Evolutionary conservation across 2,113 vertebrate species (phyloP).

Genomic region (Ia io): DNA sequence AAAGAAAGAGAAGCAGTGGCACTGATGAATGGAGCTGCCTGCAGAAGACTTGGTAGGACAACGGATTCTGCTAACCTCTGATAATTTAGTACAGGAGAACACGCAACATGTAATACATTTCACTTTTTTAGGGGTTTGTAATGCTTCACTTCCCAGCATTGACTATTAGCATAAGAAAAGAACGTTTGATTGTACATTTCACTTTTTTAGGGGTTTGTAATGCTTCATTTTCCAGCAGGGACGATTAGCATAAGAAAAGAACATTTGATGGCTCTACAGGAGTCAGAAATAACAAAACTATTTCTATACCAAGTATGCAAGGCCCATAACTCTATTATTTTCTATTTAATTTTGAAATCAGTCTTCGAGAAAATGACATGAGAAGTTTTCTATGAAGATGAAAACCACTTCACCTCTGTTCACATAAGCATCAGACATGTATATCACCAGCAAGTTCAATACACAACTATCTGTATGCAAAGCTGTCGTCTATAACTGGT

Average conservation of each 20-base stretch:
- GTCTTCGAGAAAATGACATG: neutral
- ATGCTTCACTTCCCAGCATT: conserved; percentile 52
- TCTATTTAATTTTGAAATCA: conserved; percentile 29
- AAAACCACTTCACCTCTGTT: neutral
- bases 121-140: conserved; percentile 28
- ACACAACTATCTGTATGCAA: neutral
- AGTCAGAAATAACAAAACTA: conserved; percentile 42
- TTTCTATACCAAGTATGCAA: neutral
- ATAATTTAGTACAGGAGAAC: conserved; percentile 16
- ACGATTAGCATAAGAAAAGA: conserved; percentile 30
- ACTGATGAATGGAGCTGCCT: conserved; percentile 76
- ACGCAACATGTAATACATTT: neutral
- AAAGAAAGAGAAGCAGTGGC: conserved; percentile 61
- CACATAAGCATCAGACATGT: conserved; percentile 6
- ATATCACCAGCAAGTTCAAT: neutral
- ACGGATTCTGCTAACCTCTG: conserved; percentile 65
- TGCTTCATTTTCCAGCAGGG: conserved; percentile 51
- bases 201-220: conserved; percentile 37
- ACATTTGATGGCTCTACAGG: neutral
- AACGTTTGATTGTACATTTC: neutral
- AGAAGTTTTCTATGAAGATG: neutral
- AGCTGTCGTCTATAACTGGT: neutral
- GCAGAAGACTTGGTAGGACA: conserved; percentile 52
- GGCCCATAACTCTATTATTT: neutral
- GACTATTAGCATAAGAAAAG: conserved; percentile 38